Base-by-base conservation (phyloP, 2,888 invertebrate genomes). In the Tenthredo distinguenda region DNA sequence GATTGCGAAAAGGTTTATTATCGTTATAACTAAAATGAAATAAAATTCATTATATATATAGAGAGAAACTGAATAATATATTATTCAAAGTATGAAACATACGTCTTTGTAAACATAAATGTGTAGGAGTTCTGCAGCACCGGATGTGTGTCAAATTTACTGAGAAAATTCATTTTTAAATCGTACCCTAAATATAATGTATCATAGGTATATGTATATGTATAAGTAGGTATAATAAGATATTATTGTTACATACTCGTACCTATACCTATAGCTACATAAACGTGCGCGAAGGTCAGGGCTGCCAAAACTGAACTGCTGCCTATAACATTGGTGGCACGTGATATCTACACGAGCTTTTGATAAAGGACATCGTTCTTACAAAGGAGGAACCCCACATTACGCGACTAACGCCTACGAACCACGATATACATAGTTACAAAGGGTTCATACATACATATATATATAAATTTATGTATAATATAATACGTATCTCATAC, bases 281-380 rank as follows among this genome's bases (percentile, higher is more conserved):
- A 12, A 26, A 26, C 2, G 26, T 0, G 9, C 62, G 62, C 21
- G 62, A 62, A 62, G 62, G 62, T 62, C 62, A 62, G 62, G 62
- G 62, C 62, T 47, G 9, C 77, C 31, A 50, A 26, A 21, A 74
- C 43, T 43, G 72, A 21, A 21, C 40, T 43, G 3, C 12, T 47
- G 47, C 72, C n/a, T 74, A 10, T 31, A 50, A 31, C 77, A 40
- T 37, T 21, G 31, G 7, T 9, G 55, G 34, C 77, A 77, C 55
- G 77, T 77, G 77, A 77, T 77, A 77, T 77, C 50, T 77, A 55
- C 77, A 77, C 50, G 50, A 31, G 50, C 37, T 77, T 26, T 31
- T 77, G 77, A 77, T 77, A 77, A 40, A 68, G 74, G 74, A 74
- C 43, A 43, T 74, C 74, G 40, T 43, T 74, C 40, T 74, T 43